Evolutionary conservation across 2,113 vertebrate species (phyloP).

Genomic region (Thalassoma bifasciatum): DNA sequence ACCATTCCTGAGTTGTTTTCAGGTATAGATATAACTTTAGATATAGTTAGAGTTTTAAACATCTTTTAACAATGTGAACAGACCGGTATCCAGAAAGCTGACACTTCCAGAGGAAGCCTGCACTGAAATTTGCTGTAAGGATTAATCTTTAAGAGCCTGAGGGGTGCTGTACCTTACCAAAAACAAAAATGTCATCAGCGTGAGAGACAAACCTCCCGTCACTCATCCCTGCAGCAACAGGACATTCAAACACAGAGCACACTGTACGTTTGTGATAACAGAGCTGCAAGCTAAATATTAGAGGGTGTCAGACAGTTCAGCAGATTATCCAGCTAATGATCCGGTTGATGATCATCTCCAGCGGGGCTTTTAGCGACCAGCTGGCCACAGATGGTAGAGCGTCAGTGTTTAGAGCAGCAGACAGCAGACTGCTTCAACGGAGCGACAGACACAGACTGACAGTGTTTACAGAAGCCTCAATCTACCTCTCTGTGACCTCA

Average conservation of each 20-base stretch:
- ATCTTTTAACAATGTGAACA: no score
- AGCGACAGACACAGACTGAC: constrained; percentile 48
- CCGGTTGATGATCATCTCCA: constrained; percentile 32
- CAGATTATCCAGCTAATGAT: constrained; percentile 56
- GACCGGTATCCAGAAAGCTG: no score
- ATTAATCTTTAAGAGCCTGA: no score
- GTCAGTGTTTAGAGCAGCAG: constrained; percentile 48
- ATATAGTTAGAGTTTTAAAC: no score
- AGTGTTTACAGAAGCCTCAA: constrained; percentile 62
- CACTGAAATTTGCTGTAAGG: no score
- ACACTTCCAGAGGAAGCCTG: no score
- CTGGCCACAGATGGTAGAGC: constrained; percentile 61
- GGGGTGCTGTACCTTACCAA: no score
- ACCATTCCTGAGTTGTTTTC: no score
- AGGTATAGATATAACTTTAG: no score
- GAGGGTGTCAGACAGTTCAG: constrained; percentile 23
- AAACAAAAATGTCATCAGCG: no score
- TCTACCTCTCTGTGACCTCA: constrained; percentile 43
- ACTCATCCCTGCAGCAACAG: neutral
- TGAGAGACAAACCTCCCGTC: no score
- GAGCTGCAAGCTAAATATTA: constrained; percentile 33
- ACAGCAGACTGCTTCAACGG: constrained; percentile 47
- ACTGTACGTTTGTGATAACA: constrained; percentile 14
- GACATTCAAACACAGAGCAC: neutral
- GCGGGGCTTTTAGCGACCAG: constrained; percentile 46